These are phyloP conservation scores for Gila robusta DNA, from an alignment of 2,797 vertebrate genomes.

Conservation along the genomic window DNA sequence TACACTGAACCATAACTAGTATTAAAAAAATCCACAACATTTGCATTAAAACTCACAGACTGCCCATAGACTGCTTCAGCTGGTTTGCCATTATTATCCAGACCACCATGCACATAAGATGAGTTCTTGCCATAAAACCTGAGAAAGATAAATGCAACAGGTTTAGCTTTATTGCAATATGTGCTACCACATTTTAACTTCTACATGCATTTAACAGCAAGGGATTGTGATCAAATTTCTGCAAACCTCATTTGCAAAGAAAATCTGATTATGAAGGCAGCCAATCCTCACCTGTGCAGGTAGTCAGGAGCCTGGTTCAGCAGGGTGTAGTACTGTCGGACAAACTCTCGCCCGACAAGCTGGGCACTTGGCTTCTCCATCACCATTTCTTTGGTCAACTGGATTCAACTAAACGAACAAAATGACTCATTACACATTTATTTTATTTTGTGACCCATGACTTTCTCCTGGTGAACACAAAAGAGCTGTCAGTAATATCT, in stretches of 20 bases:
- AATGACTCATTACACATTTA: constrained; percentile 16
- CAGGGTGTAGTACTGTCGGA: constrained; percentile 99
- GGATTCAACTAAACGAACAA: constrained; percentile 81
- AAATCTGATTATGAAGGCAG: neutral
- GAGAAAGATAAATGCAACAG: neutral
- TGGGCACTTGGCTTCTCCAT: constrained; percentile 99
- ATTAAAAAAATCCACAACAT: neutral
- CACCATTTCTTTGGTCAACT: constrained; percentile 99
- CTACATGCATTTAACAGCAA: neutral
- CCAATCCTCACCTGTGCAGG: constrained; percentile 87
- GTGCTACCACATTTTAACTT: neutral
- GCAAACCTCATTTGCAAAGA: neutral
- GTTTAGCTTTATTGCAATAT: neutral
- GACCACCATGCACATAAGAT: constrained; percentile 95
- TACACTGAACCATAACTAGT: neutral
- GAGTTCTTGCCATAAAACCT: constrained; percentile 99
- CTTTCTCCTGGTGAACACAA: neutral
- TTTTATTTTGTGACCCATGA: no score
- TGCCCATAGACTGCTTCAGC: constrained; percentile 94
- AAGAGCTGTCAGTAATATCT: neutral
- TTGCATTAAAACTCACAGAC: constrained; percentile 81
- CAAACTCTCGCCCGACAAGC: constrained; percentile 99
- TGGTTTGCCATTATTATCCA: constrained; percentile 95
- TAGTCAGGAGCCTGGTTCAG: constrained; percentile 98
- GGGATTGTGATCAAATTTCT: no score